Evolutionary conservation across 2,113 vertebrate species (phyloP).

Genomic region (Ginglymostoma cirratum): DNA sequence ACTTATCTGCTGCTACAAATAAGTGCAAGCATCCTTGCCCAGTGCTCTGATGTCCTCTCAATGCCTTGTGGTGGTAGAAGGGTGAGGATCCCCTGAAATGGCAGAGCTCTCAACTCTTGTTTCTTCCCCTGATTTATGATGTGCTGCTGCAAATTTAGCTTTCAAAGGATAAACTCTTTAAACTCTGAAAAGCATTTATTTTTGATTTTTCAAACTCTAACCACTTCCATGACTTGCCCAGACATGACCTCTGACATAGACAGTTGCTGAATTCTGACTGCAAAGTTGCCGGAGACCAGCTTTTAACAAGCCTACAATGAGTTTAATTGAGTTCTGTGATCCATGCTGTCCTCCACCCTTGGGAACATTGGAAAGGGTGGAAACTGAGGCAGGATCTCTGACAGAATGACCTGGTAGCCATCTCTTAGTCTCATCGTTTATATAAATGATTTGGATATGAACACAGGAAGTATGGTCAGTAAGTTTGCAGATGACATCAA

Average conservation of each 20-base stretch:
- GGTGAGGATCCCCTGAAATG: background rate
- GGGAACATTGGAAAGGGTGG: background rate
- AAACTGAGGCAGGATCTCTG: background rate
- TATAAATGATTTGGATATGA: no score
- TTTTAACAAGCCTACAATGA: background rate
- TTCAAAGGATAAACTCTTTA: background rate
- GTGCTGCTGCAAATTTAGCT: background rate
- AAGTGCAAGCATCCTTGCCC: background rate
- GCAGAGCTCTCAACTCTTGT: background rate
- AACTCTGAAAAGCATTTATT: background rate
- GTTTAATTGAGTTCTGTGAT: background rate
- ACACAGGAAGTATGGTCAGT: no score
- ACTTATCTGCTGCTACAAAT: no score
- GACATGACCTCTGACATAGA: background rate
- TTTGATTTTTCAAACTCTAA: background rate
- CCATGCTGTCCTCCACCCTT: background rate
- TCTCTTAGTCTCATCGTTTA: background rate
- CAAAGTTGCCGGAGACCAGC: background rate
- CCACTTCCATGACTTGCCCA: background rate
- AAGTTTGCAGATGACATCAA: no score
- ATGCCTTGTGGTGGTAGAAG: no score
- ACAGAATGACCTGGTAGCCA: no score
- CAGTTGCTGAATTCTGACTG: background rate
- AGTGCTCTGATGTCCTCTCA: background rate
- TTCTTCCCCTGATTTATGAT: background rate